phyloP scores from a whole-genome alignment of 2,113 vertebrate species.

The Oncorhynchus tshawytscha region DNA sequence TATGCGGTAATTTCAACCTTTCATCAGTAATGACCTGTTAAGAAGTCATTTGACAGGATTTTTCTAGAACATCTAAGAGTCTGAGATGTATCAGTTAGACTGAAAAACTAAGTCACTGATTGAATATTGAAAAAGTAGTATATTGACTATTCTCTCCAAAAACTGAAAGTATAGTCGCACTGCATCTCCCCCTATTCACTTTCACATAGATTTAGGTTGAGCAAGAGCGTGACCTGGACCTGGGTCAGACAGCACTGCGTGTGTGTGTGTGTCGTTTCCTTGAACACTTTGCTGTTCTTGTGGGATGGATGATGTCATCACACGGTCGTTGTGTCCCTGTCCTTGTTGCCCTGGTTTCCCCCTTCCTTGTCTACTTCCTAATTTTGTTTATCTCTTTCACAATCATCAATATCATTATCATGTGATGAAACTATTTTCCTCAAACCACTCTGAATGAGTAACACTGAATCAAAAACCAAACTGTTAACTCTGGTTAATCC shows the following conservation, averaged over 20 bases:
- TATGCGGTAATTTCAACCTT: too few relatives aligned
- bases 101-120: too few relatives aligned
- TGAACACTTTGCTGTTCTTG: background rate
- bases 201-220: too few relatives aligned
- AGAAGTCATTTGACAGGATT: too few relatives aligned
- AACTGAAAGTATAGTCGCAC: too few relatives aligned
- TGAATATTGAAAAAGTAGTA: too few relatives aligned
- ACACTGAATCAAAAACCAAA: constrained; percentile 1
- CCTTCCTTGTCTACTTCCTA: background rate
- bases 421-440: background rate
- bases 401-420: background rate
- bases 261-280: background rate
- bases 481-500: background rate
- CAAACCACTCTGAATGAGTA: background rate
- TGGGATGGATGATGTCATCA: background rate
- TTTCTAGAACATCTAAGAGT: too few relatives aligned
- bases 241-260: background rate
- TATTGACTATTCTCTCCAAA: too few relatives aligned
- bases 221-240: too few relatives aligned
- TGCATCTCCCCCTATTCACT: too few relatives aligned
- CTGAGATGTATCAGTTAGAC: too few relatives aligned
- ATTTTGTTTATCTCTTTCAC: background rate
- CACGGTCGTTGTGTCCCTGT: background rate
- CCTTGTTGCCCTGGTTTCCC: background rate
- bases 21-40: too few relatives aligned